These are phyloP conservation scores for Triops cancriformis DNA, from an alignment of 1,140 invertebrate genomes.

Conservation along the genomic window DNA sequence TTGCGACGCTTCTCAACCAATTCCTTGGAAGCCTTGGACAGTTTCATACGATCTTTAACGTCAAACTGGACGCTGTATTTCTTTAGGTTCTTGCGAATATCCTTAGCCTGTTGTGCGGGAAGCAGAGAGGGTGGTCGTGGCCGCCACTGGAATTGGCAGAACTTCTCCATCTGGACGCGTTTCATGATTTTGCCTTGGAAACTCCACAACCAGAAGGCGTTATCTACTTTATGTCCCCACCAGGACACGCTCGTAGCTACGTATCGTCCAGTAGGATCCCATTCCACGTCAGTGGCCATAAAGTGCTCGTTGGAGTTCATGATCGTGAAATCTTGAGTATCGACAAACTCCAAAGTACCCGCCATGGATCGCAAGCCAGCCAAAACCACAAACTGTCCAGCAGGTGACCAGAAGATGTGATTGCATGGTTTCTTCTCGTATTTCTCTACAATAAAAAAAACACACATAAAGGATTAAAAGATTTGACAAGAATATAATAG, in stretches of 20 bases:
- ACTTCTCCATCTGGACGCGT: conserved; percentile 77
- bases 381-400: conserved; percentile 89
- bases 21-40: conserved; percentile 92
- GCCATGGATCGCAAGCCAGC: conserved; percentile 75
- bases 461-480: conserved; percentile 24
- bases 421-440: conserved; percentile 87
- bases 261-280: conserved; percentile 98
- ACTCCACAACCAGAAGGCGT: conserved; percentile 93
- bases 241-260: conserved; percentile 89
- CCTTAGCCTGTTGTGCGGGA: conserved; percentile 68
- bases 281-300: conserved; percentile 89
- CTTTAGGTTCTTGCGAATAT: conserved; percentile 97
- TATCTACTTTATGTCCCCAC: conserved; percentile 92
- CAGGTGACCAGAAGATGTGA: conserved; percentile 92
- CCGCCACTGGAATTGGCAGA: conserved; percentile 93
- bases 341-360: conserved; percentile 88
- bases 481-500: conserved; percentile 26
- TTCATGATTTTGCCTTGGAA: conserved; percentile 84
- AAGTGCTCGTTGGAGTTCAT: conserved; percentile 92
- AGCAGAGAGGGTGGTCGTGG: conserved; percentile 84
- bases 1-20: conserved; percentile 85
- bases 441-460: conserved; percentile 53
- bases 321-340: conserved; percentile 87
- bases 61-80: conserved; percentile 95
- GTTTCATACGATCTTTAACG: conserved; percentile 84